Percentiles rank a stretch among this genome's conserved stretches.
These are phyloP conservation scores for Ariolimax columbianus DNA, from an alignment of 2,888 invertebrate species.

Conservation along the genomic window DNA sequence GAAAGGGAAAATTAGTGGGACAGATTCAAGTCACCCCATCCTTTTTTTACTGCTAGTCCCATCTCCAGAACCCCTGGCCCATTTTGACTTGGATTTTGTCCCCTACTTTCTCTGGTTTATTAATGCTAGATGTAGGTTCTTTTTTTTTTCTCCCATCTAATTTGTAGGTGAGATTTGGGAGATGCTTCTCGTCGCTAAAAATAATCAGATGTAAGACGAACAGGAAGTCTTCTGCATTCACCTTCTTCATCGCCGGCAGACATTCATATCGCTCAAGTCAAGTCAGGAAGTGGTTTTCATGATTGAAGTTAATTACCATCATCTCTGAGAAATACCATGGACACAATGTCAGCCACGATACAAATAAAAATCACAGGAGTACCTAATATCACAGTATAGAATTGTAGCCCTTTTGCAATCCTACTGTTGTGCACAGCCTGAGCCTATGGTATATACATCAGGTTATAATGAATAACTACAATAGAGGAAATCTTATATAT, in stretches of 20 bases:
- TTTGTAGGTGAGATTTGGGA: conserved; percentile 24
- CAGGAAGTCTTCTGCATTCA: not conserved
- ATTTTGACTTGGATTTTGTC: conserved; percentile 2
- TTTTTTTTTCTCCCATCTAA: not conserved
- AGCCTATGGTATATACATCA: too few relatives aligned
- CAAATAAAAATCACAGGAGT: too few relatives aligned
- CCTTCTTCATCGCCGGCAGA: not conserved
- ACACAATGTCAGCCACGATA: too few relatives aligned
- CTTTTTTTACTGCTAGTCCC: not conserved
- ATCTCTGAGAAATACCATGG: not conserved
- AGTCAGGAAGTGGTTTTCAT: not conserved
- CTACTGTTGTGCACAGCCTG: too few relatives aligned
- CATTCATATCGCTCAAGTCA: not conserved
- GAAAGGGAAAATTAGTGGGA: conserved; percentile 5
- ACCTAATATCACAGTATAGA: too few relatives aligned
- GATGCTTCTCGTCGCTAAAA: conserved; percentile 9
- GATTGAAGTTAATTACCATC: not conserved
- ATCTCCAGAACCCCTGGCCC: conserved; percentile 25
- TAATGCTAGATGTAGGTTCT: not conserved
- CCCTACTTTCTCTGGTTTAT: conserved; percentile 6
- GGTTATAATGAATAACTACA: too few relatives aligned
- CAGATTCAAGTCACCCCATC: not conserved
- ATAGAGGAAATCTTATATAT: too few relatives aligned
- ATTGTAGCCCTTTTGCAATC: too few relatives aligned
- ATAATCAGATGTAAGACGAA: not conserved